Evolutionary conservation across 92 coral and sea anemone species (phyloP), one percentile per base, ranked within the genome.

Genomic region (Palythoa grandis): DNA sequence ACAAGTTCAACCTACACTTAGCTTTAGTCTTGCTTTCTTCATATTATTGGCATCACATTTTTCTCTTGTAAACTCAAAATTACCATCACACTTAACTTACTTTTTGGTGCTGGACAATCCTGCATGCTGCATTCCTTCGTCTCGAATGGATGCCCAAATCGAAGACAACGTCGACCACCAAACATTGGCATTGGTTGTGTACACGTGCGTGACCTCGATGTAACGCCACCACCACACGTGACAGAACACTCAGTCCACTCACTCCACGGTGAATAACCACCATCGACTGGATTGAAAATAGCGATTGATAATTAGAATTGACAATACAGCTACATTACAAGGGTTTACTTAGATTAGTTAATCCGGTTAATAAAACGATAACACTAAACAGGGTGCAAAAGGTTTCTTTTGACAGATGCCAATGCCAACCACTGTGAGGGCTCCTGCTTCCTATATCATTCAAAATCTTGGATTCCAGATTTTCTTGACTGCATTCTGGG

Each of bases 131-230:
- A 96, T 48, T 91, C 87, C 68, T 96, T 91, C 47, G 94, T 94
- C 76, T 96, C 94, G 38, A 93, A 93, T 22, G 95, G 96, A 12
- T 89, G 87, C 11, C 87, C 98, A 86, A 91, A 90, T 48, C 88
- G 92, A 60, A 88, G 71, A 89, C 98, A 96, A 14, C 94, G 86
- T 50, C 84, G 88, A 7, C 98, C 98, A 73, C 95, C 98, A 61
- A 91, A 96, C 95, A 91, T 77, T 47, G 98, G 98, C 5, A 92
- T 93, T 11, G 98, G 98, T 58, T 92, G 87, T 0, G 95, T 91
- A 56, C 98, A 95, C 5, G 94, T 85, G 16, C 98, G 94, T 48
- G 98, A 87, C 16, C 91, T 87, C 57, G 98, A 94, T 8, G 90
- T 69, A 65, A 94, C 87, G 50, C 98, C 98, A 14, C 98, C 98